Percentiles rank a stretch among this genome's conserved stretches.
These are phyloP conservation scores for Leptatherina wallacei DNA, from an alignment of 2,797 vertebrate genomes.

Conservation along the genomic window DNA sequence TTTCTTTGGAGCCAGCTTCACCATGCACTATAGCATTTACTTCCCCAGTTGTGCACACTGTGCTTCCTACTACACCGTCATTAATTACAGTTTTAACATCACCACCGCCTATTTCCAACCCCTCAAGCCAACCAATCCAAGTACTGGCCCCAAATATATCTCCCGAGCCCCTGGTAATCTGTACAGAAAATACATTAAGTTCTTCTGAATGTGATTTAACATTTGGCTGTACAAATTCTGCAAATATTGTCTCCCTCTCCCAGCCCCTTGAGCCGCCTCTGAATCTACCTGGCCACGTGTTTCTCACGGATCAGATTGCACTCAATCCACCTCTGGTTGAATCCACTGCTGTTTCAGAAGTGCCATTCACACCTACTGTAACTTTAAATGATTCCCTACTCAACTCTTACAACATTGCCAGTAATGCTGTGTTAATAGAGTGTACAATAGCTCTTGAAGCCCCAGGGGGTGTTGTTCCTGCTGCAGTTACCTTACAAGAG, in stretches of 20 bases:
- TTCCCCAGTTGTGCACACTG: slow-evolving; percentile 81
- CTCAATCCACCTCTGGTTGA: slow-evolving; percentile 74
- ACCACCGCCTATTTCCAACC: slow-evolving; percentile 60
- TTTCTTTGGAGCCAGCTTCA: slow-evolving; percentile 82
- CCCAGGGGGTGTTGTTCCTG: slow-evolving; percentile 67
- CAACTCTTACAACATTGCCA: slow-evolving; percentile 79
- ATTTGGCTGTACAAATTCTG: slow-evolving; percentile 67
- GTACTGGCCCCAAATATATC: slow-evolving; percentile 84
- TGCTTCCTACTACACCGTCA: slow-evolving; percentile 83
- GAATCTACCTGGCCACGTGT: slow-evolving; percentile 74
- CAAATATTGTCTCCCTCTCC: slow-evolving; percentile 71
- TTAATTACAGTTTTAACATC: slow-evolving; percentile 88
- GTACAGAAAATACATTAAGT: slow-evolving; percentile 70
- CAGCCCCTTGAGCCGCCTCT: slow-evolving; percentile 73
- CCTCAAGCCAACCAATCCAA: slow-evolving; percentile 81
- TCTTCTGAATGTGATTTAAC: slow-evolving; percentile 72
- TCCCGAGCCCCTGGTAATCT: slow-evolving; percentile 77
- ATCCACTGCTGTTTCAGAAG: slow-evolving; percentile 68
- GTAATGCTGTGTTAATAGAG: slow-evolving; percentile 85
- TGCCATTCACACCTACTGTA: slow-evolving; percentile 72
- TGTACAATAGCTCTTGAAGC: slow-evolving; percentile 83
- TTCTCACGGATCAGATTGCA: slow-evolving; percentile 80
- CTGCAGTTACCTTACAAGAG: slow-evolving; percentile 68
- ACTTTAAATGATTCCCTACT: slow-evolving; percentile 76
- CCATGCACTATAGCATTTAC: slow-evolving; percentile 84